Evolutionary conservation across 2,113 vertebrate species (phyloP).

Genomic region (Ovis aries): DNA sequence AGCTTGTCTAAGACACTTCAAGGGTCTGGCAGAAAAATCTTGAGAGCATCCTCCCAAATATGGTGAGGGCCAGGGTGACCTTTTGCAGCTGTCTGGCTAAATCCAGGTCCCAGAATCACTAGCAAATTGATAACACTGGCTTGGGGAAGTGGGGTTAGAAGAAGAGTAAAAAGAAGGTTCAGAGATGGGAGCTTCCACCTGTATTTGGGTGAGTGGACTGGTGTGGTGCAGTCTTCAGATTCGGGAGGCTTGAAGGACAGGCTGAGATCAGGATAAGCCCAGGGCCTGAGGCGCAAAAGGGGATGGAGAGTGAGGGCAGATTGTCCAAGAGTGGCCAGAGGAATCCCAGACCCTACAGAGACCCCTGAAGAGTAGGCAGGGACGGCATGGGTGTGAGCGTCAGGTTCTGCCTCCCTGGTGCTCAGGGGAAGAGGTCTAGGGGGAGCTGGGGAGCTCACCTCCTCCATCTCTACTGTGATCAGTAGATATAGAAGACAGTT

Average conservation of each 20-base stretch:
- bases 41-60: background rate
- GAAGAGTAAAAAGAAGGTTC: background rate
- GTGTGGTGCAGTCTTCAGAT: background rate
- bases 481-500: background rate
- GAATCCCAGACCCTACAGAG: background rate
- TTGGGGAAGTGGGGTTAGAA: background rate
- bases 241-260: background rate
- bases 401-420: background rate
- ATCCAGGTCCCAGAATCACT: background rate
- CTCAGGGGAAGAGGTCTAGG: background rate
- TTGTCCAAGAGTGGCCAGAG: background rate
- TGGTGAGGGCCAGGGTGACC: background rate
- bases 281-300: background rate
- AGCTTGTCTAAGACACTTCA: background rate
- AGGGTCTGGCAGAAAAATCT: background rate
- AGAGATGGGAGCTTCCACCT: background rate
- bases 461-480: background rate
- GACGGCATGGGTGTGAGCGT: background rate
- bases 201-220: background rate
- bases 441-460: background rate
- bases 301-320: background rate
- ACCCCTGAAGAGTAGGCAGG: background rate
- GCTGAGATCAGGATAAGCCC: too few species aligned
- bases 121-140: background rate
- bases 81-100: background rate